A percentile compares a stretch with the other conserved stretches of the same genome.
Conservation (phyloP, 1,140 invertebrate genomes). For the Brachionus asplanchnoidis region DNA sequence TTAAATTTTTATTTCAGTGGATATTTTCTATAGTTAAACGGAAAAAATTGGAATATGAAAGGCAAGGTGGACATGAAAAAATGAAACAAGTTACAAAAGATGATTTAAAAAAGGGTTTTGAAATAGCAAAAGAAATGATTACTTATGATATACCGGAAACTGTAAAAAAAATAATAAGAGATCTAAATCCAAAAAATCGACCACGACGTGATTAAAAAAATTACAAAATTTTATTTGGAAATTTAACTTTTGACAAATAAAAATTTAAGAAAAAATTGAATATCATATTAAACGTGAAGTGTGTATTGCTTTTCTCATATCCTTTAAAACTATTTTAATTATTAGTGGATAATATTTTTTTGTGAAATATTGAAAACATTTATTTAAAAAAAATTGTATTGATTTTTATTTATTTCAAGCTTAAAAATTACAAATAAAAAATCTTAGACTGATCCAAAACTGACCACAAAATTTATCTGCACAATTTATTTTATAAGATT, state of each 20-base stretch:
- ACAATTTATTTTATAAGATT: too few relatives aligned
- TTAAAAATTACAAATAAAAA: too few relatives aligned
- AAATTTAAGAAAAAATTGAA: too few relatives aligned
- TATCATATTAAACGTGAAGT: too few relatives aligned
- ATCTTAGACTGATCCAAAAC: too few relatives aligned
- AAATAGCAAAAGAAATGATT: conserved; percentile 3
- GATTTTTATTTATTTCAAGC: too few relatives aligned
- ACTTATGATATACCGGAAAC: conserved; percentile 38
- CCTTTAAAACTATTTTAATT: too few relatives aligned
- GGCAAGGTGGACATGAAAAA: conserved; percentile 17
- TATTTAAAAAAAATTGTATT: too few relatives aligned
- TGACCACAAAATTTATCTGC: too few relatives aligned
- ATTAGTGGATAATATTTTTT: too few relatives aligned
- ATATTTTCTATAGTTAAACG: background rate
- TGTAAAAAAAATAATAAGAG: conserved; percentile 5
- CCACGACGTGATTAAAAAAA: background rate
- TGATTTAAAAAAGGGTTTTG: conserved; percentile 12
- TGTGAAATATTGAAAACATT: too few relatives aligned
- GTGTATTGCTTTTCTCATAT: too few relatives aligned
- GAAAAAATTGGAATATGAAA: conserved; percentile 6
- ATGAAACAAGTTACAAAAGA: conserved; percentile 38
- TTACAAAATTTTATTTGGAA: background rate
- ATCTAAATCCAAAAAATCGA: background rate
- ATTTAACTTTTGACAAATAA: background rate
- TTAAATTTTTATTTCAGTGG: background rate